phyloP scores from a whole-genome alignment of 2,797 vertebrate species.

The Iguana delicatissima region DNA sequence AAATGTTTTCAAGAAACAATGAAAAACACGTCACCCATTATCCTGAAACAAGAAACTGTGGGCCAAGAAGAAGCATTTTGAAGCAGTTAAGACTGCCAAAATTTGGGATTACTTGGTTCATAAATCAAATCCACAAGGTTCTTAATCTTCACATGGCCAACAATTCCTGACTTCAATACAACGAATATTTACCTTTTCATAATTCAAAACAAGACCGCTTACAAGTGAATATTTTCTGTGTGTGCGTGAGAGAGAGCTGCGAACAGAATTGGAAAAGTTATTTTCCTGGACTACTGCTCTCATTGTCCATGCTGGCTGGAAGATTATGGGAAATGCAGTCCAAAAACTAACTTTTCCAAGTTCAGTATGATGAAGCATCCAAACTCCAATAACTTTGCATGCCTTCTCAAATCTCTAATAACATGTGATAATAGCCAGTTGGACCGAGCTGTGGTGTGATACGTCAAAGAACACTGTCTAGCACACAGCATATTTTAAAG shows the following conservation, averaged over 20 bases:
- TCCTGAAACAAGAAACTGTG: slow-evolving; percentile 7
- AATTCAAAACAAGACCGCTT: not conserved
- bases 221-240: not conserved
- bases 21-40: slow-evolving; percentile 33
- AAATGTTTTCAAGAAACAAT: slow-evolving; percentile 56
- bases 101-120: not conserved
- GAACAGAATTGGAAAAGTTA: too few relatives aligned
- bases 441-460: not conserved
- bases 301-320: too few relatives aligned
- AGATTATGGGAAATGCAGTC: too few relatives aligned
- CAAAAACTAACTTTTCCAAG: too few relatives aligned
- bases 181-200: too few relatives aligned
- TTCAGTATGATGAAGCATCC: not conserved
- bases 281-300: too few relatives aligned
- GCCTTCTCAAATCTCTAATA: not conserved
- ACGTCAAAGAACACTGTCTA: not conserved
- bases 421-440: not conserved
- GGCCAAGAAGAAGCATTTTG: slow-evolving; percentile 27
- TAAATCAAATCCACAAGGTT: not conserved
- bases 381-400: not conserved
- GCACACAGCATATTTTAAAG: not conserved
- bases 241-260: not conserved
- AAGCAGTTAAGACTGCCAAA: not conserved
- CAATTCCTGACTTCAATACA: not conserved
- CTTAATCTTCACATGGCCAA: not conserved